Percentiles rank a stretch among this genome's conserved stretches.
phyloP scores from a whole-genome alignment of 1,140 invertebrate genomes.

The Meteorus sp. region DNA sequence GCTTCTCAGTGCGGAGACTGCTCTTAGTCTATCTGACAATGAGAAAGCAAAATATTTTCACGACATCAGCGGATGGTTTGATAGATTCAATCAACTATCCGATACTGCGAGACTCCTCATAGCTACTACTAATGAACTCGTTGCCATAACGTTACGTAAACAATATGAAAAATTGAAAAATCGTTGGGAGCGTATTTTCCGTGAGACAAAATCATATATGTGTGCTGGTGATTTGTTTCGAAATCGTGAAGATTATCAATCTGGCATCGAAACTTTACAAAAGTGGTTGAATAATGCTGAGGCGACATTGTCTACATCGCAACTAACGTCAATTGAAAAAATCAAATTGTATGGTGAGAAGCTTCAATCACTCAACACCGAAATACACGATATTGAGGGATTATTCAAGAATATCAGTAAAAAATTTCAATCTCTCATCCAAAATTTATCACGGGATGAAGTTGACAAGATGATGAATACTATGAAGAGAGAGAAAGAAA shows the following conservation, averaged over 20 bases:
- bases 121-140: conserved; percentile 80
- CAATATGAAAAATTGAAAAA: conserved; percentile 71
- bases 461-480: conserved; percentile 88
- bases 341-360: conserved; percentile 80
- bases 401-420: conserved; percentile 87
- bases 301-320: conserved; percentile 65
- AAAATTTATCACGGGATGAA: conserved; percentile 86
- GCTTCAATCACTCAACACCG: conserved; percentile 75
- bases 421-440: conserved; percentile 87
- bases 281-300: conserved; percentile 82
- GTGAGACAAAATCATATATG: conserved; percentile 82
- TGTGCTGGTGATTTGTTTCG: conserved; percentile 84
- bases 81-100: conserved; percentile 79
- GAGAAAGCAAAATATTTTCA: conserved; percentile 87
- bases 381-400: conserved; percentile 86
- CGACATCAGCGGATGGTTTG: conserved; percentile 87
- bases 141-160: conserved; percentile 76
- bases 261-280: conserved; percentile 75
- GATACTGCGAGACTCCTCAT: conserved; percentile 87
- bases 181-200: conserved; percentile 81
- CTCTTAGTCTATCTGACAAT: conserved; percentile 77
- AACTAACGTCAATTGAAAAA: conserved; percentile 73
- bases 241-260: conserved; percentile 78
- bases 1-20: conserved; percentile 78
- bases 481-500: conserved; percentile 88